A percentile compares a stretch with the other conserved stretches of the same genome.
These are phyloP conservation scores for Tautogolabrus adspersus DNA, from an alignment of 2,113 vertebrate species.

Conservation along the genomic window DNA sequence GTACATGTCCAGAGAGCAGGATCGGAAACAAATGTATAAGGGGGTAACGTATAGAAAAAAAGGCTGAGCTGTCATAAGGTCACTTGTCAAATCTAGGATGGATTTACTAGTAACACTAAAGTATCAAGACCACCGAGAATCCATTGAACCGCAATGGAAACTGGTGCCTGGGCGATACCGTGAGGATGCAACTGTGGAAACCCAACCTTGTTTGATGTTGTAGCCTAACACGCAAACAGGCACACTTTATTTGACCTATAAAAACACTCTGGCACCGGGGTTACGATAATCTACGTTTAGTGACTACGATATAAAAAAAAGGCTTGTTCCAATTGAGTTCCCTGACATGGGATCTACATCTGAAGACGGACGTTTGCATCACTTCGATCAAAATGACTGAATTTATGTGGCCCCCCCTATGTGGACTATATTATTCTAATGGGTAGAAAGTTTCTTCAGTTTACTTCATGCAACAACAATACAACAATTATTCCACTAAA, in stretches of 20 bases:
- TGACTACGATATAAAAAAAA: conserved; percentile 58
- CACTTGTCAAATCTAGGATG: conserved; percentile 79
- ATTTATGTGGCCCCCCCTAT: conserved; percentile 40
- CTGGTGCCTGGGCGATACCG: neutral
- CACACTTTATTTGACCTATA: conserved; percentile 55
- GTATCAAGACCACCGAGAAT: conserved; percentile 46
- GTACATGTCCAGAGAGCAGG: conserved; percentile 20
- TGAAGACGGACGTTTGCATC: conserved; percentile 46
- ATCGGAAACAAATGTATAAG: neutral
- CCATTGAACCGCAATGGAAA: conserved; percentile 27
- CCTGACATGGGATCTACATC: conserved; percentile 35
- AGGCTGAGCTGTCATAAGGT: conserved; percentile 79
- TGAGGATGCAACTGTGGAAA: conserved; percentile 25
- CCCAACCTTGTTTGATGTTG: conserved; percentile 64
- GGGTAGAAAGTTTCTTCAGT: conserved; percentile 60
- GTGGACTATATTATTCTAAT: conserved; percentile 46
- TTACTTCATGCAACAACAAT: conserved; percentile 72
- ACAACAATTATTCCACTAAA: conserved; percentile 65
- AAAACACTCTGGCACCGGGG: conserved; percentile 59
- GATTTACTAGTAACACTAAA: conserved; percentile 54
- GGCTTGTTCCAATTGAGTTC: conserved; percentile 42
- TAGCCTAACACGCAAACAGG: conserved; percentile 65
- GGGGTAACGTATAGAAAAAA: conserved; percentile 40
- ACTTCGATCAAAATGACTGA: conserved; percentile 46
- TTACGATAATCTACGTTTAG: conserved; percentile 34